These are phyloP conservation scores for Geopemphigus sp. DNA, from an alignment of 1,140 invertebrate genomes.

Conservation along the genomic window DNA sequence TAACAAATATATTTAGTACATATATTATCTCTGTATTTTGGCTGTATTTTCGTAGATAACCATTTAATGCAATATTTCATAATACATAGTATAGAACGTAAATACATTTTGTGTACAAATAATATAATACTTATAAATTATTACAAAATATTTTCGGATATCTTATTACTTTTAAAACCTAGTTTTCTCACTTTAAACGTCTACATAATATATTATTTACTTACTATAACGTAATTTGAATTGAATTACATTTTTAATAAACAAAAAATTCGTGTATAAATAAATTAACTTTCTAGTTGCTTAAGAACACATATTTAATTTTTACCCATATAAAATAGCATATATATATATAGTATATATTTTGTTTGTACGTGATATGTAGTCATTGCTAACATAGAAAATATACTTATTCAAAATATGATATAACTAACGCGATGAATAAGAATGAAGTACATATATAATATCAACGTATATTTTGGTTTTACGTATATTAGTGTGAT, in stretches of 20 bases:
- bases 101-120: too few relatives aligned
- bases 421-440: slow-evolving; percentile 13
- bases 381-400: slow-evolving; percentile 16
- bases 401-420: slow-evolving; percentile 17
- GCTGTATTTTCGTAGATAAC: too few relatives aligned
- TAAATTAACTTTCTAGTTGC: slow-evolving; percentile 25
- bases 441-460: slow-evolving; percentile 20
- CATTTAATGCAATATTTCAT: too few relatives aligned
- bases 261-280: not conserved
- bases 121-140: too few relatives aligned
- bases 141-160: too few relatives aligned
- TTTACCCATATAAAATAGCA: slow-evolving; percentile 6
- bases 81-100: too few relatives aligned
- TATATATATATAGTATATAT: slow-evolving; percentile 11
- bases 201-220: not conserved
- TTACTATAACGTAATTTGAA: not conserved
- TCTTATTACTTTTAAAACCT: not conserved
- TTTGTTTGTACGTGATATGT: not conserved
- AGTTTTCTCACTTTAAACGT: not conserved
- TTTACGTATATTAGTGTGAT: slow-evolving; percentile 5
- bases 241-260: not conserved
- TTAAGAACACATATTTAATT: slow-evolving; percentile 20
- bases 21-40: too few relatives aligned
- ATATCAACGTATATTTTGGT: not conserved
- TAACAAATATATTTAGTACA: too few relatives aligned